Evolutionary conservation across 2,797 vertebrate species (phyloP), one percentile per base, ranked within the genome.

Genomic region (Megaceryle alcyon): DNA sequence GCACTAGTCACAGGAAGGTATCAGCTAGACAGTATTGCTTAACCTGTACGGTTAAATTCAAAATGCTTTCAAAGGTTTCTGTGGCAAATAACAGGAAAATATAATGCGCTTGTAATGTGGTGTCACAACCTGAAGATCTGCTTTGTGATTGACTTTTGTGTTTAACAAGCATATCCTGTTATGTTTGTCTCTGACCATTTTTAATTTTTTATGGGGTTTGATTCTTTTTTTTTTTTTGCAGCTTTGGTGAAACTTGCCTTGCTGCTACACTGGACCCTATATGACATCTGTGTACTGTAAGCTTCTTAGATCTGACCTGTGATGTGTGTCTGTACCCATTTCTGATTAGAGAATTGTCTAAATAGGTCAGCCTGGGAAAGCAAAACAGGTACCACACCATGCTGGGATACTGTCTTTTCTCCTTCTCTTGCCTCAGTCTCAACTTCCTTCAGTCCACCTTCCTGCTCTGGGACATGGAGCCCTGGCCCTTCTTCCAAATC

Each of bases 371-470:
- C 5, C n/a, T 35, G 29, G 49, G 28, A 82, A 46, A 75, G 33
- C 66, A n/a, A 46, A 76, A 54, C 13, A 20, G 29, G 37, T 21
- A 9, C 57, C 0, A 0, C 0, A 0, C 44, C 0, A 0, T 46
- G 70, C 59, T 57, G 33, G 10, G 12, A 2, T 49, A 1, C 10
- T 65, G 54, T 60, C 31, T 33, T 69, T 35, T 29, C 15, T 48
- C 48, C 31, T 56, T 13, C 21, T 76, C 54, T 64, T 59, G 10
- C 48, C 44, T 60, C 53, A 66, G 26, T 35, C 29, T 66, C 21
- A 5, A 16, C 7, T 82, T 61, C n/a, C 43, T 73, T 64, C 19
- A 2, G 4, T 43, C 2, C 10, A 10, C 10, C 17, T 86, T 17
- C 8, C 7, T 2, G 6, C 64, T 56, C 19, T 68, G 65, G 26